Evolutionary conservation across 2,888 invertebrate species (phyloP).

Genomic region (Brenthis ino): DNA sequence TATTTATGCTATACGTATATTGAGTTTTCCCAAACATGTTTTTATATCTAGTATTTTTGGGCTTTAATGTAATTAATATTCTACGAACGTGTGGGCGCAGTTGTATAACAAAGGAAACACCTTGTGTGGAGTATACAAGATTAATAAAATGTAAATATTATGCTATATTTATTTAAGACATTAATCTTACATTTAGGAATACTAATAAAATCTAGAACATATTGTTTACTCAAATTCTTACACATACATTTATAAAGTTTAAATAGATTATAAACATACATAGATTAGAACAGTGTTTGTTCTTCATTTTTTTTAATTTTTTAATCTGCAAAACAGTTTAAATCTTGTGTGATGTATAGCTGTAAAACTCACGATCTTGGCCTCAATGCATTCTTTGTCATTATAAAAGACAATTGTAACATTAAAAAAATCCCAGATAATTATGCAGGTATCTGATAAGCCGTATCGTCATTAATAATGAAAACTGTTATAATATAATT

Average conservation of each 20-base stretch:
- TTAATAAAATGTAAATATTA: not conserved
- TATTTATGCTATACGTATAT: too few relatives aligned
- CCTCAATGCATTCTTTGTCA: constrained; percentile 31
- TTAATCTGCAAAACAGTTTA: constrained; percentile 25
- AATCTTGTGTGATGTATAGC: constrained; percentile 21
- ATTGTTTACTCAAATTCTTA: too few relatives aligned
- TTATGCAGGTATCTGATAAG: constrained; percentile 1
- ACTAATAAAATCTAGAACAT: too few relatives aligned
- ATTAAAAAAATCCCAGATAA: constrained; percentile 18
- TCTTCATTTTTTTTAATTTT: constrained; percentile 16
- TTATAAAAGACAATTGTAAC: constrained; percentile 26
- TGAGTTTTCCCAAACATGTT: too few relatives aligned
- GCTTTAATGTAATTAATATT: not conserved
- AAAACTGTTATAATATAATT: too few relatives aligned
- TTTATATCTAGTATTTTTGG: not conserved
- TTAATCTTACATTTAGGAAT: too few relatives aligned
- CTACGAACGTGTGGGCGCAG: not conserved
- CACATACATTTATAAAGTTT: too few relatives aligned
- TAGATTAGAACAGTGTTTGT: not conserved
- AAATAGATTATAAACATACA: too few relatives aligned
- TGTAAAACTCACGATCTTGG: constrained; percentile 31
- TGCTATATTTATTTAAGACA: too few relatives aligned
- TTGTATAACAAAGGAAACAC: not conserved
- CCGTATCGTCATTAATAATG: too few relatives aligned
- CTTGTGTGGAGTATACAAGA: not conserved